A percentile compares a stretch with the other conserved stretches of the same genome.
Conservation (phyloP, 1,140 invertebrate species). For the Drosophila sp. region DNA sequence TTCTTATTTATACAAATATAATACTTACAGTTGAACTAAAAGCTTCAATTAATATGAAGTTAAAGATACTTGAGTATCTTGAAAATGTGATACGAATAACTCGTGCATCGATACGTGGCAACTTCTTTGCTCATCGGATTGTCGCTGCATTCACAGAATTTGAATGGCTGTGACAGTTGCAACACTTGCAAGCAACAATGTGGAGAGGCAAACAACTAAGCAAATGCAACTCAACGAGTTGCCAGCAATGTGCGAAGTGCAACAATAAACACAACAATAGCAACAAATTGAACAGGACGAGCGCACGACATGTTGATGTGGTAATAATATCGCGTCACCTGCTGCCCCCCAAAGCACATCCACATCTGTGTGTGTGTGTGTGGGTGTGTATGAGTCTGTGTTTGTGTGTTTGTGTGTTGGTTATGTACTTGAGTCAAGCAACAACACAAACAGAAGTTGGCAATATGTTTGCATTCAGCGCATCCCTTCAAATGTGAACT, state of each 20-base stretch:
- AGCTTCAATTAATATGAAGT: too few relatives aligned
- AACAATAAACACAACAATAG: slow-evolving; percentile 29
- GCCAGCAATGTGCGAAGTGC: slow-evolving; percentile 42
- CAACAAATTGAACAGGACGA: slow-evolving; percentile 29
- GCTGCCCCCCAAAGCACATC: slow-evolving; percentile 8
- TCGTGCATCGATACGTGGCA: neutral
- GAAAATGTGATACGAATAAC: neutral
- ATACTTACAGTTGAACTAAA: too few relatives aligned
- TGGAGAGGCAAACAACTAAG: slow-evolving; percentile 18
- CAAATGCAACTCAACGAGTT: slow-evolving; percentile 35
- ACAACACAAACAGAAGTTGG: slow-evolving; percentile 39
- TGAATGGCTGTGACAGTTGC: slow-evolving; percentile 26
- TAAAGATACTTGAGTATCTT: neutral
- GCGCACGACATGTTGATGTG: slow-evolving; percentile 21
- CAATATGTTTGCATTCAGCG: slow-evolving; percentile 63
- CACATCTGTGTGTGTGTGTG: neutral
- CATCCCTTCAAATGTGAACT: slow-evolving; percentile 64
- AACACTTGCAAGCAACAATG: slow-evolving; percentile 11
- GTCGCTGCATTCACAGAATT: slow-evolving; percentile 11
- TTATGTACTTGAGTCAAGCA: slow-evolving; percentile 35
- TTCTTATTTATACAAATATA: too few relatives aligned
- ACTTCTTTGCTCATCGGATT: slow-evolving; percentile 21
- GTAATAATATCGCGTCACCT: slow-evolving; percentile 43
- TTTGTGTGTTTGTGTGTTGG: slow-evolving; percentile 7
- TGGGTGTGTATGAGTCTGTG: slow-evolving; percentile 6